These are phyloP conservation scores for Gallinago nigripennis DNA, from an alignment of 2,797 vertebrate species.

Conservation along the genomic window DNA sequence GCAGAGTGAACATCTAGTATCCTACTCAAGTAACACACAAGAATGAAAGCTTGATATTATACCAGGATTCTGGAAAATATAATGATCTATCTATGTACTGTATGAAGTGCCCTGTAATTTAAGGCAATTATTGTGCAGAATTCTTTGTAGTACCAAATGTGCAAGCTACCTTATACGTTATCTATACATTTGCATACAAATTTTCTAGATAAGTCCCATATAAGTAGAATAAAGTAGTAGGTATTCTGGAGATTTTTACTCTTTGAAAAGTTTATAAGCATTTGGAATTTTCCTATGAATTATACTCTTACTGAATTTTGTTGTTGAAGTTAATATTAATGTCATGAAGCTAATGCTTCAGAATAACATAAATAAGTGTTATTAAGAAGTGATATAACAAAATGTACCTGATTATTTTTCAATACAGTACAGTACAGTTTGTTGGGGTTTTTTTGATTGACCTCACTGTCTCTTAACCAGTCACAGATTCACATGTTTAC, in stretches of 20 bases:
- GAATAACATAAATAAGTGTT: neutral
- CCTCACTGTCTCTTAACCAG: neutral
- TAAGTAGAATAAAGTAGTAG: neutral
- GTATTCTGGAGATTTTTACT: neutral
- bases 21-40: neutral
- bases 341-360: neutral
- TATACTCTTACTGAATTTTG: rapidly evolving
- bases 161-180: neutral
- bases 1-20: neutral
- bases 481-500: neutral
- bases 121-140: neutral
- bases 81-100: neutral
- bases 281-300: neutral
- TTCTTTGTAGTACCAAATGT: neutral
- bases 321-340: neutral
- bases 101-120: neutral
- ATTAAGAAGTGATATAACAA: neutral
- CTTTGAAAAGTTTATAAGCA: neutral
- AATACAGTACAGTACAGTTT: neutral
- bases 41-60: neutral
- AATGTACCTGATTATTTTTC: neutral
- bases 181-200: neutral
- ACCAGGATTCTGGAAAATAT: neutral
- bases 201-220: neutral
- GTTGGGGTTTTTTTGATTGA: neutral